Percentiles rank a stretch among this genome's conserved stretches.
Conservation (phyloP, 2,888 invertebrate species). For the Melipona beecheii region DNA sequence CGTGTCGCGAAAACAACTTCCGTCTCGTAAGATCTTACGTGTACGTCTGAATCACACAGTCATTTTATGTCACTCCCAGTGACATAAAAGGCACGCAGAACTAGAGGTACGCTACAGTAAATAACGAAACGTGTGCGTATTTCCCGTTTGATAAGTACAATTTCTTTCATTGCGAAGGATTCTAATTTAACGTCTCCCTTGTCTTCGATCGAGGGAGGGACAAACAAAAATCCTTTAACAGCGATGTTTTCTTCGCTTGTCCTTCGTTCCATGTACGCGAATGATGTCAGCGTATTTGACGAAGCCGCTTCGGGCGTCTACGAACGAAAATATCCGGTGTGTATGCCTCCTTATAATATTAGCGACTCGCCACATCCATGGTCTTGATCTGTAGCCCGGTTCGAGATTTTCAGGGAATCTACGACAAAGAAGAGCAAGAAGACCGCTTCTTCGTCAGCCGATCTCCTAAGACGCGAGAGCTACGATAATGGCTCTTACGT, state of each 20-base stretch:
- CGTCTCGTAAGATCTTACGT: not conserved
- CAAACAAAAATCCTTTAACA: conserved; percentile 43
- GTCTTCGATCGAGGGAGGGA: not conserved
- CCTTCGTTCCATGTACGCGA: conserved; percentile 60
- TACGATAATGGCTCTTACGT: conserved; percentile 52
- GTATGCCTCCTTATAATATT: conserved; percentile 56
- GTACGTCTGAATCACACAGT: not conserved
- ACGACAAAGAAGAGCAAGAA: conserved; percentile 32
- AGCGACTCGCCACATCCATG: conserved; percentile 6
- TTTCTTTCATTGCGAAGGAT: not conserved
- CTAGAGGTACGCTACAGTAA: not conserved
- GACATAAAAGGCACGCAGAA: conserved; percentile 7
- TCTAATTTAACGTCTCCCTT: not conserved
- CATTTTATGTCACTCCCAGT: not conserved
- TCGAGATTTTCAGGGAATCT: conserved; percentile 52
- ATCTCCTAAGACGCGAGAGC: conserved; percentile 52
- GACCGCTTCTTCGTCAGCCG: conserved; percentile 20
- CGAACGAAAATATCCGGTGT: conserved; percentile 60
- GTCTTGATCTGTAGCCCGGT: conserved; percentile 18
- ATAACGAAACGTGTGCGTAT: conserved; percentile 13
- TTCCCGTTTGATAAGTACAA: not conserved
- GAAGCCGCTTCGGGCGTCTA: conserved; percentile 43
- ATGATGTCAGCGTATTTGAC: conserved; percentile 65
- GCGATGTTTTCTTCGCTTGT: conserved; percentile 51
- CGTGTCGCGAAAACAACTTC: conserved; percentile 7